Evolutionary conservation across 2,888 invertebrate species (phyloP).

Genomic region (Tiphia femorata): DNA sequence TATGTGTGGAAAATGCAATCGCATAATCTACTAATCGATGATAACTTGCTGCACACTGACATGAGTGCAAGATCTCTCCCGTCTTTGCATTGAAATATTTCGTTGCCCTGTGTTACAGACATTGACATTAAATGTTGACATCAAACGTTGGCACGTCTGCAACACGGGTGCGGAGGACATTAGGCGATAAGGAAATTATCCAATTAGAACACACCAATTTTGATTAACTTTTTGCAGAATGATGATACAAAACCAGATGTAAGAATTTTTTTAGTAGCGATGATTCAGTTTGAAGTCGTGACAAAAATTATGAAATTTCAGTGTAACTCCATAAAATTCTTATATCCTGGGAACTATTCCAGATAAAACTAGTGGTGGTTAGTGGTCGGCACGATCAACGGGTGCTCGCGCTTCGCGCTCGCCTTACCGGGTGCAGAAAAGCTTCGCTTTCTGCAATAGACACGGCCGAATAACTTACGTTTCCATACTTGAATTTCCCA

Average conservation of each 20-base stretch:
- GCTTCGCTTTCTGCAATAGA: no score
- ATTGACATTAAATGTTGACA: constrained; percentile 5
- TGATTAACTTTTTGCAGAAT: constrained; percentile 15
- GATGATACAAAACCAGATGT: constrained; percentile 66
- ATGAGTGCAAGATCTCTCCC: constrained; percentile 7
- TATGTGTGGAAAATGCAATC: constrained; percentile 7
- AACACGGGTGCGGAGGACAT: not conserved
- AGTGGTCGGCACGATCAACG: no score
- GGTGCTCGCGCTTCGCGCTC: no score
- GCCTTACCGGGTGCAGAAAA: no score
- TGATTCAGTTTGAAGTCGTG: constrained; percentile 53
- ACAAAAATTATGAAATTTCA: constrained; percentile 17
- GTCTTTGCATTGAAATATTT: constrained; percentile 10
- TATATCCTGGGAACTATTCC: constrained; percentile 21
- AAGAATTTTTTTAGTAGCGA: constrained; percentile 74
- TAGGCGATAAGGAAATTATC: constrained; percentile 8
- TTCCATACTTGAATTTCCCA: no score
- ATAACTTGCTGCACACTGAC: constrained; percentile 4
- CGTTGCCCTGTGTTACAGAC: constrained; percentile 2
- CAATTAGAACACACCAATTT: constrained; percentile 15
- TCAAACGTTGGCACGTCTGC: not conserved
- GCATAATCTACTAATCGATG: constrained; percentile 9
- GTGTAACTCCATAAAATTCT: constrained; percentile 18
- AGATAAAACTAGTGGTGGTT: no score
- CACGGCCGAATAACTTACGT: no score